Conservation (phyloP, 1,140 invertebrate genomes). For the Cydia fagiglandana region DNA sequence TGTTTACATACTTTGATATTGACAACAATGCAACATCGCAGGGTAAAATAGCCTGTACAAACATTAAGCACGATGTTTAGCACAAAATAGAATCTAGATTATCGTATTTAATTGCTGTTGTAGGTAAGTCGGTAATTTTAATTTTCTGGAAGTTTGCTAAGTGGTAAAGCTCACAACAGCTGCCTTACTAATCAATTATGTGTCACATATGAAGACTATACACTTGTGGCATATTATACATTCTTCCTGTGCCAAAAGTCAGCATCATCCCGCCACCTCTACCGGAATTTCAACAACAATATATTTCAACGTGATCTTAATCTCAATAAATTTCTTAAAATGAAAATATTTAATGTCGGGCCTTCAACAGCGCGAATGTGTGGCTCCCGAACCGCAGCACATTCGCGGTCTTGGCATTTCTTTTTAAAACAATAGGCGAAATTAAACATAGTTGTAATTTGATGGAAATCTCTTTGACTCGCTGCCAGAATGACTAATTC, state of each 20-base stretch:
- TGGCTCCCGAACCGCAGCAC: conserved; percentile 44
- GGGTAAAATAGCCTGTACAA: no score
- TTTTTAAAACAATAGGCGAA: conserved; percentile 62
- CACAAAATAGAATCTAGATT: not conserved
- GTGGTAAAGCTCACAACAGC: conserved; percentile 60
- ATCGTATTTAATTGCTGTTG: conserved; percentile 8
- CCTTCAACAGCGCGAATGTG: conserved; percentile 55
- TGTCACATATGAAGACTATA: conserved; percentile 62
- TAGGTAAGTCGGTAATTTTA: conserved; percentile 12
- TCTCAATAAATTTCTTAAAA: conserved; percentile 72
- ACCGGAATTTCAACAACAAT: conserved; percentile 73
- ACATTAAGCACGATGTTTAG: no score
- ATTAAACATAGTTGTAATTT: conserved; percentile 60
- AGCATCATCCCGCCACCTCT: conserved; percentile 51
- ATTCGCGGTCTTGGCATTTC: conserved; percentile 55
- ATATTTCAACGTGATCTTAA: conserved; percentile 70
- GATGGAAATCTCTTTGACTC: conserved; percentile 64
- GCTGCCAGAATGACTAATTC: conserved; percentile 74
- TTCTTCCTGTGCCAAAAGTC: conserved; percentile 69
- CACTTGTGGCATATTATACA: conserved; percentile 66
- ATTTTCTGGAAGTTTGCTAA: conserved; percentile 49
- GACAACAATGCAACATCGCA: not conserved
- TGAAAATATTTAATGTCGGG: conserved; percentile 65
- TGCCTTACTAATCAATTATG: conserved; percentile 70
- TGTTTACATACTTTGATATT: not conserved